phyloP scores from a whole-genome alignment of 2,888 invertebrate genomes.

The Macaria notata region DNA sequence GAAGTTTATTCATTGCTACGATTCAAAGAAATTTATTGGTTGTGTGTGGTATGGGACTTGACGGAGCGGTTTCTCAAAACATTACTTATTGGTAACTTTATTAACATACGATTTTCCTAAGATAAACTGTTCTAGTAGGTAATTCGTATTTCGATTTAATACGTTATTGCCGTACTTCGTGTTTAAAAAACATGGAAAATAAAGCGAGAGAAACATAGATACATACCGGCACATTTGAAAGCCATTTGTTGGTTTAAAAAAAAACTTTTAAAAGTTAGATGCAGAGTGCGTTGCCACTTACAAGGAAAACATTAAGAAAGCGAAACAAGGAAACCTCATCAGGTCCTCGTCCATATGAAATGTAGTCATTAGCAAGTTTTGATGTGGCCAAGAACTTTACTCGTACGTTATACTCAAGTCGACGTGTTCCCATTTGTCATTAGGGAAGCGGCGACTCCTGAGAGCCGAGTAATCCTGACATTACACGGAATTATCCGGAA shows the following conservation, averaged over 20 bases:
- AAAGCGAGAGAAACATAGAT: no score
- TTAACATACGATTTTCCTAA: no score
- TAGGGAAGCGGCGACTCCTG: conserved; percentile 43
- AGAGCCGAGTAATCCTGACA: conserved; percentile 58
- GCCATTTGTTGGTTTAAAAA: no score
- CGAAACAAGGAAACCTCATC: conserved; percentile 8
- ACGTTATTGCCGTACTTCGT: no score
- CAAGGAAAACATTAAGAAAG: not conserved
- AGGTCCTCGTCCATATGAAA: conserved; percentile 7
- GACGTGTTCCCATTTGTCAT: conserved; percentile 61
- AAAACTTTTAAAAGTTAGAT: no score
- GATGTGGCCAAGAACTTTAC: conserved; percentile 45
- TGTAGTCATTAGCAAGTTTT: conserved; percentile 33
- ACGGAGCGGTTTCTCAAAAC: no score
- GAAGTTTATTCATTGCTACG: conserved; percentile 29
- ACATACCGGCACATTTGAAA: no score
- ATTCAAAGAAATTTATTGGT: conserved; percentile 24
- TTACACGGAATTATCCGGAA: conserved; percentile 60
- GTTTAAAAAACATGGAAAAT: no score
- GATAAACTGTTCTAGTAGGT: no score
- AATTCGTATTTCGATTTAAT: no score
- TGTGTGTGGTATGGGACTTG: not conserved
- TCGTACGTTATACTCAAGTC: conserved; percentile 40
- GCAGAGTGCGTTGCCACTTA: no score
- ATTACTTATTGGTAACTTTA: no score